Evolutionary conservation across 1,140 invertebrate species (phyloP).

Genomic region (Hylaeus anthracinus): DNA sequence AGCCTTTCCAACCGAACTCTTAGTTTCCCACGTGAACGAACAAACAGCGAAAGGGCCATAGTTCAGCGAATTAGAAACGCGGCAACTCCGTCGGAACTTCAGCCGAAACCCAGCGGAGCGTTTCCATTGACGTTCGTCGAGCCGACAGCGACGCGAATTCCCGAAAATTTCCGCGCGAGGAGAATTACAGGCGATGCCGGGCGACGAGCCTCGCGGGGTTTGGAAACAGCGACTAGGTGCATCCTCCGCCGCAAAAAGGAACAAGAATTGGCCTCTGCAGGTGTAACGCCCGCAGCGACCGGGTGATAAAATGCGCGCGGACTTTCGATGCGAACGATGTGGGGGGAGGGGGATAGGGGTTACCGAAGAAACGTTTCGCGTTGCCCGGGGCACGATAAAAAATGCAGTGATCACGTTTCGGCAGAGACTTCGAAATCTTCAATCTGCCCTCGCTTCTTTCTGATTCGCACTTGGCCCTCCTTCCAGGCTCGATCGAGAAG

Average conservation of each 20-base stretch:
- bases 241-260: conserved; percentile 35
- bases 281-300: conserved; percentile 72
- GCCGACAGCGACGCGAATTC: background rate
- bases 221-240: conserved; percentile 9
- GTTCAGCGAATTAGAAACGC: too few relatives aligned
- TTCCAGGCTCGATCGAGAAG: background rate
- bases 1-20: too few relatives aligned
- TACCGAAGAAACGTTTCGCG: conserved; percentile 46
- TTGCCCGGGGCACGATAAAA: conserved; percentile 63
- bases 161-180: background rate
- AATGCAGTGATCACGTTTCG: conserved; percentile 67
- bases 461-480: conserved; percentile 35
- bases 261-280: conserved; percentile 64
- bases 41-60: too few relatives aligned
- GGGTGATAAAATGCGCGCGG: conserved; percentile 69
- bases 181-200: conserved; percentile 18
- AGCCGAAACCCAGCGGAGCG: background rate
- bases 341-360: background rate
- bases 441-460: conserved; percentile 48
- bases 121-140: background rate
- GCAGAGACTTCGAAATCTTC: conserved; percentile 62
- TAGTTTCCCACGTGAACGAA: too few relatives aligned
- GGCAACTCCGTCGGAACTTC: too few relatives aligned
- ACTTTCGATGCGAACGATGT: conserved; percentile 34
- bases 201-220: conserved; percentile 2